A percentile compares a stretch with the other conserved stretches of the same genome.
Conservation (phyloP, 1,140 invertebrate species). For the Amyelois transitella region DNA sequence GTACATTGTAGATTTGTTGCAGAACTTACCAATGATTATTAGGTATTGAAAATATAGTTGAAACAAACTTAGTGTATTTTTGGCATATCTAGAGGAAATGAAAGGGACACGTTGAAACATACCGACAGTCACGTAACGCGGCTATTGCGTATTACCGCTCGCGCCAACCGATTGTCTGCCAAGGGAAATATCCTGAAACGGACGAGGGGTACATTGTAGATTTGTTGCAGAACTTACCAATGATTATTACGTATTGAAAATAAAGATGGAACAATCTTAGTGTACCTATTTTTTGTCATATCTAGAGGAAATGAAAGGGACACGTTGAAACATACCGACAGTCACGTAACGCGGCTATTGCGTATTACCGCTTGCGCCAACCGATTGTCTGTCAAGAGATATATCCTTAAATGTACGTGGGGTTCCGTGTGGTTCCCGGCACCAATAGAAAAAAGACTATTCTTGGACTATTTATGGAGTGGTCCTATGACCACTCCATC, state of each 20-base stretch:
- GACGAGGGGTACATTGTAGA: neutral
- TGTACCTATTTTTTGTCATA: too few relatives aligned
- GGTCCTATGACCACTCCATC: too few relatives aligned
- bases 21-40: too few relatives aligned
- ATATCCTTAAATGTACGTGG: slow-evolving; percentile 24
- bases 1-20: too few relatives aligned
- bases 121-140: slow-evolving; percentile 48
- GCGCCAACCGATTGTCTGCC: slow-evolving; percentile 51
- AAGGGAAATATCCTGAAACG: slow-evolving; percentile 41
- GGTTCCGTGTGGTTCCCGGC: neutral
- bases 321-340: slow-evolving; percentile 40
- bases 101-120: slow-evolving; percentile 47
- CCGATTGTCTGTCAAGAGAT: slow-evolving; percentile 52
- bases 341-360: slow-evolving; percentile 56
- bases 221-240: too few relatives aligned
- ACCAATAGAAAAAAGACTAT: too few relatives aligned
- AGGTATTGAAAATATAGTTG: too few relatives aligned
- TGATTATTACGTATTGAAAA: too few relatives aligned
- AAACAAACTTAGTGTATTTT: too few relatives aligned
- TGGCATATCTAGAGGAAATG: slow-evolving; percentile 42
- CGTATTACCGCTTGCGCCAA: slow-evolving; percentile 56
- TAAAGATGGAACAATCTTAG: too few relatives aligned
- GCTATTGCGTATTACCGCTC: slow-evolving; percentile 54
- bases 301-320: slow-evolving; percentile 45
- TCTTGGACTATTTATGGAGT: too few relatives aligned